Conservation (phyloP, 2,888 invertebrate genomes). For the Dryocosmus kuriphilus region DNA sequence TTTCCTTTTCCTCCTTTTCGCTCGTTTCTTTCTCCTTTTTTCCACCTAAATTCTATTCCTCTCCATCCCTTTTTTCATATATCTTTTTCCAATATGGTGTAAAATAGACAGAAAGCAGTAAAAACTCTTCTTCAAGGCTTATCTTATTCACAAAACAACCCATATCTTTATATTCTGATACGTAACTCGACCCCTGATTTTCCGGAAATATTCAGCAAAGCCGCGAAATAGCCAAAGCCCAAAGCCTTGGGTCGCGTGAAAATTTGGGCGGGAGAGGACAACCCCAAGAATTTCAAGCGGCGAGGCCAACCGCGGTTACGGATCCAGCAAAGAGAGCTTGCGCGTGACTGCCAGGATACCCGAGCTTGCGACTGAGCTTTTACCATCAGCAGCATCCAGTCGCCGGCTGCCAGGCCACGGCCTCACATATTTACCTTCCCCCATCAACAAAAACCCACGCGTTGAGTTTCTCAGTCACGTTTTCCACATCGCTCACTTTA, state of each 20-base stretch:
- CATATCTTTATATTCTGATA: not conserved
- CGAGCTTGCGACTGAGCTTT: constrained; percentile 40
- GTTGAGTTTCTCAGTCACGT: constrained; percentile 11
- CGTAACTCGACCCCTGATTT: not conserved
- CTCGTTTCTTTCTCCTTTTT: too few relatives aligned
- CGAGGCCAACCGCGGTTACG: constrained; percentile 11
- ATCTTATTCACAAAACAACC: not conserved
- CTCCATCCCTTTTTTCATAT: too few relatives aligned
- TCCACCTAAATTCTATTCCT: too few relatives aligned
- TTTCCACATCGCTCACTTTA: not conserved
- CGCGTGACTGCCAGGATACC: constrained; percentile 29
- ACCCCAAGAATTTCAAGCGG: constrained; percentile 17
- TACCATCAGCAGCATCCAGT: constrained; percentile 42
- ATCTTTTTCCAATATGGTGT: not conserved
- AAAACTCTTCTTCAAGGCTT: not conserved
- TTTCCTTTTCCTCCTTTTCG: too few relatives aligned
- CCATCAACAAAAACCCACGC: not conserved
- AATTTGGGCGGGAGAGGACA: constrained; percentile 33
- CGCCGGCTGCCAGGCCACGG: constrained; percentile 42
- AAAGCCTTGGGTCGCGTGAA: not conserved
- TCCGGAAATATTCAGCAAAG: not conserved
- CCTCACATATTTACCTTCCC: constrained; percentile 10
- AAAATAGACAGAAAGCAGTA: not conserved
- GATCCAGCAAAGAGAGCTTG: constrained; percentile 42
- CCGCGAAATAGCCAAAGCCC: constrained; percentile 1